Base-by-base conservation (phyloP, 2,113 vertebrate species). In the Lathamus discolor region DNA sequence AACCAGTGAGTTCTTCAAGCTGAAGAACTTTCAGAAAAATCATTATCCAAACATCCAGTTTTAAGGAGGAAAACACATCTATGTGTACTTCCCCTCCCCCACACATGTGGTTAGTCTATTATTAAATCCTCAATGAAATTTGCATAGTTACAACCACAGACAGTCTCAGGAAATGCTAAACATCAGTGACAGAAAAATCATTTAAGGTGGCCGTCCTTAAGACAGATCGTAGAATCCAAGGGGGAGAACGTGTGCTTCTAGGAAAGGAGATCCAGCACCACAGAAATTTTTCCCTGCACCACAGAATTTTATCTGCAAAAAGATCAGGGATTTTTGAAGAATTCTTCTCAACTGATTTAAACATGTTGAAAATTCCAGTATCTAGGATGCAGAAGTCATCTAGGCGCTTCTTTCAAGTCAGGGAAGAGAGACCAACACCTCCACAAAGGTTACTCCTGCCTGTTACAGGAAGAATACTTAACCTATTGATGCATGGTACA, bases 71-170 rank as follows among this genome's bases (percentile, higher is more conserved):
- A 73, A 85, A 3, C 37, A 85, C 62, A 87, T 39, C 46, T 46
- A 10, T 3, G 2, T 64, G 61, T 18, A 57, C 37, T 83, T 88
- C 66, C 57, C 72, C n/a, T 39, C 39, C 1, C 25, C 0, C 39
- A 31, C 54, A 75, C 80, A 62, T 9, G 15, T 69, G 68, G 57
- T 62, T 92, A 83, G 72, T 67, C 75, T 94, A 57, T 94, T 95
- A 80, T 90, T 94, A 95, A 88, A 91, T 86, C 37, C 46, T 87
- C 78, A 73, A 76, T 80, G 76, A 96, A 91, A 96, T 92, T 88
- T 92, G 93, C 78, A 86, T 83, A 83, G 82, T 37, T 90, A 57
- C 63, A 88, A 86, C 49, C 49, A 89, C 86, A 81, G 68, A 23
- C 69, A 78, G 64, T 33, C 72, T 88, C 95, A 77, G 93, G 87